Base-by-base conservation (phyloP, 2,113 vertebrate genomes). In the Eulemur macaco region DNA sequence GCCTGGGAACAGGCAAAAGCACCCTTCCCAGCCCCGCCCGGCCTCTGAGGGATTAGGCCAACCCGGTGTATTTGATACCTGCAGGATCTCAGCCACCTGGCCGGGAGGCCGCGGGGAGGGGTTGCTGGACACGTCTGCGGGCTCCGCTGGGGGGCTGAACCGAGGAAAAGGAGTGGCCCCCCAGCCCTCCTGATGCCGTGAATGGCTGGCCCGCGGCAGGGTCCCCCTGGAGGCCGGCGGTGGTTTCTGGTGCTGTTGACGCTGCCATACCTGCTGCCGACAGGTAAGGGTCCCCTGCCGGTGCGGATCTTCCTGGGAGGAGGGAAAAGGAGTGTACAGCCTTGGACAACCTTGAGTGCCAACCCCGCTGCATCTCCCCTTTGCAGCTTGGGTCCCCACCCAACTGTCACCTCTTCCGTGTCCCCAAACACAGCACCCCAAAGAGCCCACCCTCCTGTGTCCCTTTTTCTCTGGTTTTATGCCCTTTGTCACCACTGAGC, bases 241-340 rank as follows among this genome's bases (percentile, higher is more conserved):
- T 88, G 97, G 94, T 78, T 97, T 56, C 89, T 97, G 89, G 63
- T 68, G 63, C 34, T 96, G 42, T 68, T 96, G 74, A 83, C 39
- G 10, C 86, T 97, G 78, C 64, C 37, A 21, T 58, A 31, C 78
- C 68, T 96, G n/a, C 68, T 60, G 31, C 83, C 83, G 17, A 83
- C 78, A 97, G 97, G 97, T 98, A 91, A 96, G 89, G n/a, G 21
- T 5, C 56, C 42, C 21, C 29, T 66, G 42, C 17, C 1, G 13
- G 52, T 29, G 10, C n/a, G 8, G 15, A 56, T 64, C 8, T 14
- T 39, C 25, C 9, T 17, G 23, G 29, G 47, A 45, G 25, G 58
- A 13, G 27, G 52, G 5, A 39, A 11, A 6, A 6, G 7, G 17
- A 23, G 47, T 39, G 45, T 0, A 3, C 2, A 1, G 23, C 52